Evolutionary conservation across 2,888 invertebrate species (phyloP), one percentile per base, ranked within the genome.

Genomic region (Drosophila setosimentum): DNA sequence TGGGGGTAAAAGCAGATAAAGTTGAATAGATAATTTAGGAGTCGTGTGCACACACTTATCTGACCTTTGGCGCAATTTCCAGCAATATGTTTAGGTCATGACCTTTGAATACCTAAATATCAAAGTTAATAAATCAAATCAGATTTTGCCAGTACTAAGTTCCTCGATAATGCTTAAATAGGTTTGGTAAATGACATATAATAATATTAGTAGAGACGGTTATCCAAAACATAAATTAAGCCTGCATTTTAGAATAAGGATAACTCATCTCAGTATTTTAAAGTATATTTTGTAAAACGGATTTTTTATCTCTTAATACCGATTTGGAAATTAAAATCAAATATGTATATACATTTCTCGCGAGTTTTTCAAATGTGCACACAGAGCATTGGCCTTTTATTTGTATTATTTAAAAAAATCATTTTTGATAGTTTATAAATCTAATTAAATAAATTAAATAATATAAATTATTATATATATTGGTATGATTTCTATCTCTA

Each of bases 31-130:
- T 68, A 55, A 55, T 55, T 50, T 29, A 13, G 37, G 54, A 27
- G 35, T 37, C 33, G 33, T 35, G 33, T 24, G 24, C 51, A 21
- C 48, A 7, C 13, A 29, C 30, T 8, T 21, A n/a, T 40, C 29
- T 68, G 67, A 67, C 65, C 65, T 67, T 67, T 55, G 16, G 13
- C 66, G 7, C 18, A 10, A 13, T 33, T 61, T 29, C 50, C 8
- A 30, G 29, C 29, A 33, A 29, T 51, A 42, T 35, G 53, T 1
- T 48, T 8, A 18, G 65, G 65, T 33, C 54, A 29, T 33, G 66
- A 55, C 68, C 68, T 68, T 68, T 61, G 30, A 5, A 13, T 13
- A 48, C 32, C 18, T 21, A 16, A 37, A 32, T 49, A 63, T 27
- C 30, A 54, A 37, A 29, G 24, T 37, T 49, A 35, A 29, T 40